Base-by-base conservation (phyloP, 2,888 invertebrate genomes). In the Zhengitettix transpicula region DNA sequence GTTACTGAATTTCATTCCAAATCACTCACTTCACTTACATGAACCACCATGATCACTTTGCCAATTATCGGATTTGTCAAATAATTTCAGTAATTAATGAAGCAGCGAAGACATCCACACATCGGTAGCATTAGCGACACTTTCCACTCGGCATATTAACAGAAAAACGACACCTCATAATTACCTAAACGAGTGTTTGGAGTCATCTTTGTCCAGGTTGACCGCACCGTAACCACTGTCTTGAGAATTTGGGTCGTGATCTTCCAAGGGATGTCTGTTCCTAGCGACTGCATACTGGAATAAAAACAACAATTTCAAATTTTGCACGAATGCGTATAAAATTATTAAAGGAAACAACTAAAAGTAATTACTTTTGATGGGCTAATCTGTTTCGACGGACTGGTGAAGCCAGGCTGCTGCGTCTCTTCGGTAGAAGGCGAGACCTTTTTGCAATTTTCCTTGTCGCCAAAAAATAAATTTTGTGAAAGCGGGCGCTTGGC, bases 191-290 rank as follows among this genome's bases (percentile, higher is more conserved):
- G 61, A 67, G 63, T 60, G 28, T 58, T 57, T 69, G 67, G 56
- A 65, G 40, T 68, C 66, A 5, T 66, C 66, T 17, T 66, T 68
- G 3, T 71, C 72, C 1, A 69, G 66, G 64, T 70, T 73, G 64
- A 72, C 71, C 8, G 73, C 72, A 12, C 75, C 75, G 66, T 78
- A 81, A 10, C 80, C 81, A 61, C 80, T 81, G 70, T 81, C 81
- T 66, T 77, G 78, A 40, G 81, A 81, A 67, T 77, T 79, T 9
- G 75, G 73, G 64, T 80, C 78, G 64, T 73, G 72, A 65, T 77
- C 75, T 65, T 78, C 79, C 58, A 79, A 67, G 1, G 77, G 75
- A 28, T 71, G 71, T 14, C 75, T 28, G 28, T 10, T 40, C 14
- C 44, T 14, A 3, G 12, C 16, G 11, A 14, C 14, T 15, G 17